phyloP scores from a whole-genome alignment of 1,140 invertebrate species.

The Procambarus clarkii region DNA sequence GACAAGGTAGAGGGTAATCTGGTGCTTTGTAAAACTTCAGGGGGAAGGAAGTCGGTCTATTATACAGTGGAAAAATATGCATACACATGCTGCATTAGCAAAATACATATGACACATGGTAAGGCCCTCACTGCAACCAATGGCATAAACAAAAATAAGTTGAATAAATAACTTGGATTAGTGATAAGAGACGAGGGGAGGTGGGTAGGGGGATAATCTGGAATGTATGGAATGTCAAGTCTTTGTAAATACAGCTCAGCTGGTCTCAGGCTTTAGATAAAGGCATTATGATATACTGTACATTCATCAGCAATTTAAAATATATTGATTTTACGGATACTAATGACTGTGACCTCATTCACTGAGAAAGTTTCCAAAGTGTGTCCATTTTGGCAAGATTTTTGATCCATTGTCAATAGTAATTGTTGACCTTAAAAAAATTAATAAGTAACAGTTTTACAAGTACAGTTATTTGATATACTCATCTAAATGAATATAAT shows the following conservation, averaged over 20 bases:
- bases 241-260: not conserved
- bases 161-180: slow-evolving; percentile 3
- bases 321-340: too few species aligned
- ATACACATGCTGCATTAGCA: slow-evolving; percentile 39
- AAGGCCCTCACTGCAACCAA: slow-evolving; percentile 48
- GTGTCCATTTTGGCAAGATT: too few species aligned
- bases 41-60: slow-evolving; percentile 3
- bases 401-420: too few species aligned
- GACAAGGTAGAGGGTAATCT: not conserved
- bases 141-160: slow-evolving; percentile 12
- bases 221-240: slow-evolving; percentile 22
- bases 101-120: slow-evolving; percentile 49
- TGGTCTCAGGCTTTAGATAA: not conserved
- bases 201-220: not conserved
- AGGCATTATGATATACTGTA: too few species aligned
- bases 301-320: too few species aligned
- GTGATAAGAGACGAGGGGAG: slow-evolving; percentile 10
- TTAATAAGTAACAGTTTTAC: too few species aligned
- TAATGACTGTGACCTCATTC: too few species aligned
- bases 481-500: too few species aligned
- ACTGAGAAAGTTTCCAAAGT: too few species aligned
- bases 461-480: too few species aligned
- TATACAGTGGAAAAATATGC: slow-evolving; percentile 53
- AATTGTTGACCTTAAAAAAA: too few species aligned
- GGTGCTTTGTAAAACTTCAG: slow-evolving; percentile 11